These are phyloP conservation scores for Enteromius thamalakanensis DNA, from an alignment of 2,797 vertebrate genomes.

Conservation along the genomic window DNA sequence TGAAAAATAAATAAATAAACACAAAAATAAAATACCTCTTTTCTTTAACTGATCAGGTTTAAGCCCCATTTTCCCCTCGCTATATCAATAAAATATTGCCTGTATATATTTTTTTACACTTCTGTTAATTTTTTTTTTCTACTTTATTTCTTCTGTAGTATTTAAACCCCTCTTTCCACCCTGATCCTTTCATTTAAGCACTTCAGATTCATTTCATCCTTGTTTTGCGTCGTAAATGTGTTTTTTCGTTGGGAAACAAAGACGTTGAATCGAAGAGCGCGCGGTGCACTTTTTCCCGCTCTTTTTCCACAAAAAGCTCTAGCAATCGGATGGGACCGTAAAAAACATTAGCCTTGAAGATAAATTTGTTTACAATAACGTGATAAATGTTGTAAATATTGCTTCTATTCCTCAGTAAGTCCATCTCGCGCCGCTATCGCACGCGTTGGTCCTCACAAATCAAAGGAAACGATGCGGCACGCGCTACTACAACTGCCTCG, in stretches of 20 bases:
- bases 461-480: constrained; percentile 18
- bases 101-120: background rate
- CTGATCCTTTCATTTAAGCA: background rate
- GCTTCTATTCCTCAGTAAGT: background rate
- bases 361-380: background rate
- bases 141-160: background rate
- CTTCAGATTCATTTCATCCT: background rate
- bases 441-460: constrained; percentile 13
- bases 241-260: background rate
- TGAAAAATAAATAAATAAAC: background rate
- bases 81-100: background rate
- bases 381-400: background rate
- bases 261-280: background rate
- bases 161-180: background rate
- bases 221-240: background rate
- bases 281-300: background rate
- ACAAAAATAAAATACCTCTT: background rate
- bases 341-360: background rate
- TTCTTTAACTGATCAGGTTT: background rate
- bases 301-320: background rate
- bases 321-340: background rate
- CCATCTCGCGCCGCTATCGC: background rate
- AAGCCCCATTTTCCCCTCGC: background rate
- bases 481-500: background rate
- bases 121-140: background rate